A percentile compares a stretch with the other conserved stretches of the same genome.
Evolutionary conservation across 2,797 vertebrate genomes (phyloP).

Genomic region (Ceryle rudis): DNA sequence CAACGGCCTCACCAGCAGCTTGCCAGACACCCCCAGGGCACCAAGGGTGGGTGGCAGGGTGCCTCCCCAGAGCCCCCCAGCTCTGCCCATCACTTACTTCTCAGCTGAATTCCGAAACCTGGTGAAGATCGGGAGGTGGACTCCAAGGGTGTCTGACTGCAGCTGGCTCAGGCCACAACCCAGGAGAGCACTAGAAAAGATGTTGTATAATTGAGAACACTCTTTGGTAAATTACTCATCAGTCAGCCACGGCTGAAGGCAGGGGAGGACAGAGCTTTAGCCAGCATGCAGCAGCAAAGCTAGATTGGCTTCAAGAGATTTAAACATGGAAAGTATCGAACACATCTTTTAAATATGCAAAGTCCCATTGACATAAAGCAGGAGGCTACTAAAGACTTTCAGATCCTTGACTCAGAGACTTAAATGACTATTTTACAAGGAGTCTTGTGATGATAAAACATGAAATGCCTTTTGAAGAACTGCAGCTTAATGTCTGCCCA

Average conservation of each 20-base stretch:
- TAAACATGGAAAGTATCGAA: neutral
- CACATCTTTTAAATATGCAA: neutral
- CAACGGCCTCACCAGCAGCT: accelerated
- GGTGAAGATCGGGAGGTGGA: constrained; percentile 24
- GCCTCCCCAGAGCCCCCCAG: neutral
- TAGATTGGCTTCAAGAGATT: neutral
- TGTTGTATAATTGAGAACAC: neutral
- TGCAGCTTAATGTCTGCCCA: neutral
- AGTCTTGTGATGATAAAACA: neutral
- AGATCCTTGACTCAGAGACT: neutral
- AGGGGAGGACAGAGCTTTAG: neutral
- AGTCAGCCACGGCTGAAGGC: neutral
- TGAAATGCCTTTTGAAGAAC: neutral
- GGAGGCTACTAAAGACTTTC: neutral
- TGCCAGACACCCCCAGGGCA: accelerated
- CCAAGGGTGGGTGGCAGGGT: accelerated
- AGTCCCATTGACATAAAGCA: neutral
- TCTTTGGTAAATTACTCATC: constrained; percentile 24
- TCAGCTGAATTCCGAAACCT: constrained; percentile 65
- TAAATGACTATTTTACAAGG: neutral
- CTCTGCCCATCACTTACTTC: constrained; percentile 8
- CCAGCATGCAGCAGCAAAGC: neutral
- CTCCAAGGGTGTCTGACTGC: constrained; percentile 29
- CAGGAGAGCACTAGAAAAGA: constrained; percentile 53
- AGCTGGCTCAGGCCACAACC: constrained; percentile 62